Evolutionary conservation across 1,140 invertebrate species (phyloP).

Genomic region (Zelostemma sp.): DNA sequence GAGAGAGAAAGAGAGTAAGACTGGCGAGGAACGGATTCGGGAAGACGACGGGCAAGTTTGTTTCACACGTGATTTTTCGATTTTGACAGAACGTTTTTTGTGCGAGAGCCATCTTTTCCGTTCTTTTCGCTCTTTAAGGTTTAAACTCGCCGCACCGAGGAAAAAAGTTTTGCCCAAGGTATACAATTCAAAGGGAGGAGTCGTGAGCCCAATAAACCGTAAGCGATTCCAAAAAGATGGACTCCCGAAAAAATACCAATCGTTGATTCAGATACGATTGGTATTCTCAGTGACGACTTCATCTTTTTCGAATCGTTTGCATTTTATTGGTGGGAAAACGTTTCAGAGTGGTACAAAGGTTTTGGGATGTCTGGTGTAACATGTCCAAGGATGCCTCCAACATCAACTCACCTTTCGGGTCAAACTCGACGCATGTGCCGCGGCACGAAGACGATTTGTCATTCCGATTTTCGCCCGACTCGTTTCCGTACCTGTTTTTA

Average conservation of each 20-base stretch:
- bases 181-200: constrained; percentile 33
- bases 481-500: constrained; percentile 37
- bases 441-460: not conserved
- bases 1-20: not conserved
- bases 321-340: not conserved
- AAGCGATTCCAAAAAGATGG: not conserved
- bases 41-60: constrained; percentile 30
- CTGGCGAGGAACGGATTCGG: not conserved
- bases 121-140: constrained; percentile 17
- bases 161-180: constrained; percentile 48
- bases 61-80: constrained; percentile 49
- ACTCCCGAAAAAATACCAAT: not conserved
- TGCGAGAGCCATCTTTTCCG: constrained; percentile 11
- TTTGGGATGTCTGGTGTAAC: constrained; percentile 9
- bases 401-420: constrained; percentile 31
- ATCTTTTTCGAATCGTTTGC: not conserved
- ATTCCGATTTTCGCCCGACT: not conserved
- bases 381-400: constrained; percentile 31
- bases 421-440: constrained; percentile 2
- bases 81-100: constrained; percentile 23
- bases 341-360: constrained; percentile 8
- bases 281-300: not conserved
- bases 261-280: not conserved
- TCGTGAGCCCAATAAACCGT: not conserved
- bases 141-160: constrained; percentile 45